Conservation (phyloP, 2,888 invertebrate species). For the Hemaris fuciformis region DNA sequence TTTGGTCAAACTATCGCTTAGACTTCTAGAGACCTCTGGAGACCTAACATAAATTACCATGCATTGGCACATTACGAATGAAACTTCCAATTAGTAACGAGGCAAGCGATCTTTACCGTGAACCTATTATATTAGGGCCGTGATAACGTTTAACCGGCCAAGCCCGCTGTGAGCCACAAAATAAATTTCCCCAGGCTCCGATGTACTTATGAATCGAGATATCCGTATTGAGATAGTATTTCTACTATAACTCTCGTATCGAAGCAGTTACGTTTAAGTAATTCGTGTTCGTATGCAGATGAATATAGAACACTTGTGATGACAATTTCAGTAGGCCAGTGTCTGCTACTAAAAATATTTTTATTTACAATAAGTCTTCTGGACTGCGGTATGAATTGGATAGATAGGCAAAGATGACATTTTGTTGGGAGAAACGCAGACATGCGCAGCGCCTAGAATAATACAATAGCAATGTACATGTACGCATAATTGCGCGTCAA, state of each 20-base stretch:
- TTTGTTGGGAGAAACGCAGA: too few species aligned
- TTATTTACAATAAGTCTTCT: too few species aligned
- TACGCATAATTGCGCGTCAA: too few species aligned
- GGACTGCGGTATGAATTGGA: too few species aligned
- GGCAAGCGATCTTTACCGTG: not conserved
- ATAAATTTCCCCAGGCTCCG: slow-evolving; percentile 21
- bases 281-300: too few species aligned
- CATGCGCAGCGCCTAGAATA: too few species aligned
- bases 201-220: not conserved
- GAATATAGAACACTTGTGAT: too few species aligned
- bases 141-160: not conserved
- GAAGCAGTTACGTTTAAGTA: not conserved
- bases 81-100: not conserved
- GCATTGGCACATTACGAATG: not conserved
- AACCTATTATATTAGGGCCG: not conserved
- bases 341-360: too few species aligned
- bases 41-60: not conserved
- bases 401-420: too few species aligned
- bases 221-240: not conserved
- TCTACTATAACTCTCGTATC: slow-evolving; percentile 1
- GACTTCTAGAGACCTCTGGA: not conserved
- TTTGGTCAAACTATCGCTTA: too few species aligned
- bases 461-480: too few species aligned
- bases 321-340: too few species aligned
- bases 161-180: slow-evolving; percentile 10